These are phyloP conservation scores for Torymus aiolomorphi DNA, from an alignment of 2,888 invertebrate species.

Conservation along the genomic window DNA sequence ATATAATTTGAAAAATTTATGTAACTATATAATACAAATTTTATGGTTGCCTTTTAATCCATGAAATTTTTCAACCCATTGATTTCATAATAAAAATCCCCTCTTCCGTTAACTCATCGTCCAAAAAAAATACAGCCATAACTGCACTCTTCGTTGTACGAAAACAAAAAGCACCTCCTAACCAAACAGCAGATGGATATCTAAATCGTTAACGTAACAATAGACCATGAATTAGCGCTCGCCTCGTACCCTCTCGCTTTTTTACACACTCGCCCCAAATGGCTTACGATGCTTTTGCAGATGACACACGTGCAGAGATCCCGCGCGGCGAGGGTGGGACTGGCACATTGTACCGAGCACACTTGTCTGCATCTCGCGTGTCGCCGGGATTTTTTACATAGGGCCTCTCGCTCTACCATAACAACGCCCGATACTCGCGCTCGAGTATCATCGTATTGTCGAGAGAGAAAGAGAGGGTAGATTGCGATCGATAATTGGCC, in stretches of 20 bases:
- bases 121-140: no score
- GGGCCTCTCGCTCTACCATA: slow-evolving; percentile 16
- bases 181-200: slow-evolving; percentile 33
- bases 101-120: no score
- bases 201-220: slow-evolving; percentile 11
- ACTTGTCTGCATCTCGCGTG: slow-evolving; percentile 52
- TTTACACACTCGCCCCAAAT: slow-evolving; percentile 8
- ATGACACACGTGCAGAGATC: slow-evolving; percentile 36
- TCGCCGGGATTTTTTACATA: slow-evolving; percentile 37
- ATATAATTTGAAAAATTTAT: no score
- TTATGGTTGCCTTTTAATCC: no score
- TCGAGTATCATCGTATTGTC: slow-evolving; percentile 36
- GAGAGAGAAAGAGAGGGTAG: slow-evolving; percentile 23
- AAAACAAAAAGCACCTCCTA: neutral
- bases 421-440: slow-evolving; percentile 17
- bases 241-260: neutral
- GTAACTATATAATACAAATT: no score
- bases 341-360: slow-evolving; percentile 21
- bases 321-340: neutral
- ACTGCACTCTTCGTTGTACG: no score
- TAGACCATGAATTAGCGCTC: neutral
- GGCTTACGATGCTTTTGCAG: slow-evolving; percentile 43
- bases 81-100: no score
- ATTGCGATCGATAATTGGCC: slow-evolving; percentile 54
- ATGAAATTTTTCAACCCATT: no score